Percentiles rank a stretch among this genome's conserved stretches.
Evolutionary conservation across 2,113 vertebrate species (phyloP).

Genomic region (Oryzias celebensis): DNA sequence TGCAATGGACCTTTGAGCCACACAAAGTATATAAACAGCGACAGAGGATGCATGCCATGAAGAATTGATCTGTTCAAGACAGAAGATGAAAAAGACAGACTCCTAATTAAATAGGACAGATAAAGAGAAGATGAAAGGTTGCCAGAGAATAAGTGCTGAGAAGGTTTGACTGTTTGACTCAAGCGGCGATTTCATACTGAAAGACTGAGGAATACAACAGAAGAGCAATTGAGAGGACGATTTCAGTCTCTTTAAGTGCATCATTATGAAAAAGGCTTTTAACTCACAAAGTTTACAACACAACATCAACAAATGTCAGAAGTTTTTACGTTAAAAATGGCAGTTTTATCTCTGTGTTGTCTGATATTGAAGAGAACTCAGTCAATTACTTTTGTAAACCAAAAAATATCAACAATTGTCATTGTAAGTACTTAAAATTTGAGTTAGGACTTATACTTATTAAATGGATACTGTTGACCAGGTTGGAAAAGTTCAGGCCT

Average conservation of each 20-base stretch:
- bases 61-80: conserved; percentile 61
- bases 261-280: not conserved
- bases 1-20: conserved; percentile 4
- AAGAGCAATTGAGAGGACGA: not conserved
- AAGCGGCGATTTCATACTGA: conserved; percentile 12
- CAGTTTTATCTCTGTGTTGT: not conserved
- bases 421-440: no score
- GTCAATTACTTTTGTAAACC: not conserved
- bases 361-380: not conserved
- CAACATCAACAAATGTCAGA: not conserved
- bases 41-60: conserved; percentile 29
- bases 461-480: no score
- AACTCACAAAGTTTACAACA: not conserved
- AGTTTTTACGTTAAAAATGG: not conserved
- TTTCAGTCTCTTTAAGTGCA: not conserved
- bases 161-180: conserved; percentile 44
- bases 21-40: conserved; percentile 21
- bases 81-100: conserved; percentile 63
- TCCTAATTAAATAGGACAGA: conserved; percentile 63
- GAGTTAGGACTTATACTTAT: no score
- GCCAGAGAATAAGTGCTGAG: conserved; percentile 13
- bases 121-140: conserved; percentile 59
- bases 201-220: not conserved
- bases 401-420: not conserved
- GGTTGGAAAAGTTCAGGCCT: no score